These are phyloP conservation scores for Stegana nigrithorax DNA, from an alignment of 2,888 invertebrate genomes.

Conservation along the genomic window DNA sequence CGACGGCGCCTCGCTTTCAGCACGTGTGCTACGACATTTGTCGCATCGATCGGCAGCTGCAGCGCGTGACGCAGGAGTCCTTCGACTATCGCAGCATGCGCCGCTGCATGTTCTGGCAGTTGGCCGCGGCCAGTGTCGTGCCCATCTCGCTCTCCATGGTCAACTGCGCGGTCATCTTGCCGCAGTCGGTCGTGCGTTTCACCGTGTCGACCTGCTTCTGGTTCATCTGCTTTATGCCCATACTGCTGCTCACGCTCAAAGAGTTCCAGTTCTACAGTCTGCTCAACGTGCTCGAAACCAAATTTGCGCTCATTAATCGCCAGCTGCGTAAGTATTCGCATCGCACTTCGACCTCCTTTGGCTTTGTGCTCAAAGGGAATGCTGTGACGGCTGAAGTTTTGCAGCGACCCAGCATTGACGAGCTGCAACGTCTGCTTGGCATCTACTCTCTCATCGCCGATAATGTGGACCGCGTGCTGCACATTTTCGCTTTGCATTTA, in stretches of 20 bases:
- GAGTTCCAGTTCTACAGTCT: conserved; percentile 55
- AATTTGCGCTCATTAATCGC: conserved; percentile 43
- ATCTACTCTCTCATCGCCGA: conserved; percentile 45
- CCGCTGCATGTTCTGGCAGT: conserved; percentile 38
- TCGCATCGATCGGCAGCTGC: conserved; percentile 43
- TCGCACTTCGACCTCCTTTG: too few relatives aligned
- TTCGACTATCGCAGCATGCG: conserved; percentile 38
- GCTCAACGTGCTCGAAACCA: conserved; percentile 46
- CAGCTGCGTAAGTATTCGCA: conserved; percentile 37
- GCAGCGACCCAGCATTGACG: conserved; percentile 21
- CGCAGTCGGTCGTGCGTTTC: conserved; percentile 8
- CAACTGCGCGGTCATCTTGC: conserved; percentile 50
- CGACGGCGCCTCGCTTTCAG: conserved; percentile 35
- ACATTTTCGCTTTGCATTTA: conserved; percentile 49
- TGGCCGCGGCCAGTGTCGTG: conserved; percentile 37
- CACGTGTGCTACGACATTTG: conserved; percentile 38
- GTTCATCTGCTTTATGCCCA: conserved; percentile 55
- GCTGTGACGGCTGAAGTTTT: too few relatives aligned
- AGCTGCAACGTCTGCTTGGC: conserved; percentile 38
- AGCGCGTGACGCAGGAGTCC: conserved; percentile 28
- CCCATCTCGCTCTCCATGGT: conserved; percentile 52
- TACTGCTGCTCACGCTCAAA: conserved; percentile 47
- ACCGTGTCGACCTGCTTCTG: conserved; percentile 43
- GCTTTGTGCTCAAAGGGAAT: not conserved
- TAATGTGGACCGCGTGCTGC: conserved; percentile 43